Conservation (phyloP, 92 coral and sea anemone species). For the Metridium senile region DNA sequence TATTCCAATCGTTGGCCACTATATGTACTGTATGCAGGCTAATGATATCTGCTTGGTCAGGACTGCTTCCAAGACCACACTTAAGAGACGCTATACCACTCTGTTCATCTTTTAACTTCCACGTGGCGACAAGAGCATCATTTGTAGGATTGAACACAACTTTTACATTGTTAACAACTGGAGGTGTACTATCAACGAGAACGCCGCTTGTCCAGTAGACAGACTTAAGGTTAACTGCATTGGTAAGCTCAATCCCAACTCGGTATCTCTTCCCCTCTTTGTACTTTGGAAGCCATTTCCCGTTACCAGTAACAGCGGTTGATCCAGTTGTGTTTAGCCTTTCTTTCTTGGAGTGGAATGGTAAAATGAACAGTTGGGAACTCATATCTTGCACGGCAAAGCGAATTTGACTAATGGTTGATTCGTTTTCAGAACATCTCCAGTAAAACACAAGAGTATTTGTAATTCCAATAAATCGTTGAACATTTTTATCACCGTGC, state of each 20-base stretch:
- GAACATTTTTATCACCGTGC: constrained; percentile 59
- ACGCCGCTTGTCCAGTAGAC: constrained; percentile 92
- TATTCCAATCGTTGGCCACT: constrained; percentile 15
- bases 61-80: constrained; percentile 82
- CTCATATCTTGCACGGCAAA: constrained; percentile 71
- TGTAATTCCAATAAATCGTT: constrained; percentile 56
- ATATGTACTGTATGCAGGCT: constrained; percentile 46
- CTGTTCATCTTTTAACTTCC: constrained; percentile 69
- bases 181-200: constrained; percentile 80
- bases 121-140: constrained; percentile 49
- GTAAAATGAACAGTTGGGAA: constrained; percentile 51
- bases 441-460: constrained; percentile 64
- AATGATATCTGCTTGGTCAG: constrained; percentile 56
- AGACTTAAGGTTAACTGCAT: constrained; percentile 58
- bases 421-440: constrained; percentile 79
- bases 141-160: constrained; percentile 58
- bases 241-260: constrained; percentile 71
- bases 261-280: constrained; percentile 67
- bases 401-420: constrained; percentile 58
- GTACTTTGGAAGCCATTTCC: constrained; percentile 38
- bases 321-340: constrained; percentile 49
- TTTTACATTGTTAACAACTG: constrained; percentile 61
- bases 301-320: constrained; percentile 73
- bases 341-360: constrained; percentile 68
- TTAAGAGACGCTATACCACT: constrained; percentile 66